Percentiles rank a stretch among this genome's conserved stretches.
These are phyloP conservation scores for Setophaga petechia DNA, from an alignment of 2,113 vertebrate species.

Conservation along the genomic window DNA sequence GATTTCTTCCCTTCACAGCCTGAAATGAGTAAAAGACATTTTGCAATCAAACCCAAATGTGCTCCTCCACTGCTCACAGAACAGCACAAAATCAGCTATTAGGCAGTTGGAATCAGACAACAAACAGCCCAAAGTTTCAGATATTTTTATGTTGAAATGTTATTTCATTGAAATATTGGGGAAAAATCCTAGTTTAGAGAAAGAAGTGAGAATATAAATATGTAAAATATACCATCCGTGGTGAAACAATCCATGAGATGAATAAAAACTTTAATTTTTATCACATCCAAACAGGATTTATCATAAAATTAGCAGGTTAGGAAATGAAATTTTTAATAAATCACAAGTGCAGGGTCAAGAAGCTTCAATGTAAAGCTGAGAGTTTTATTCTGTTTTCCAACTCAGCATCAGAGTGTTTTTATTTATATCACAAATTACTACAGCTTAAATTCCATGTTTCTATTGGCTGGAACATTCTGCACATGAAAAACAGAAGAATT, in stretches of 20 bases:
- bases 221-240: background rate
- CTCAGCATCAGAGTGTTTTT: rapidly evolving
- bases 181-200: background rate
- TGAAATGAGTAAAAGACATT: background rate
- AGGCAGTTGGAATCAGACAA: background rate
- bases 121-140: background rate
- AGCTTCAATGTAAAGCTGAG: background rate
- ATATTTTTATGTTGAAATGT: background rate
- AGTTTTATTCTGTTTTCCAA: background rate
- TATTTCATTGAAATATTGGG: background rate
- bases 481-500: background rate
- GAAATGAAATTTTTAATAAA: background rate
- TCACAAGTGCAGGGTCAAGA: background rate
- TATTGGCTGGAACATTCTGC: background rate
- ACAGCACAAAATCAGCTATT: background rate
- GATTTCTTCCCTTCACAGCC: background rate
- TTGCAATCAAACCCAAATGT: background rate
- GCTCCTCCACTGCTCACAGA: background rate
- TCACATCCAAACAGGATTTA: background rate
- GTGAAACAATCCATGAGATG: background rate
- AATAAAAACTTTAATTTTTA: background rate
- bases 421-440: background rate
- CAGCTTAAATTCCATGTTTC: background rate
- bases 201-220: background rate
- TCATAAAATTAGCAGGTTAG: background rate